Evolutionary conservation across 2,797 vertebrate genomes (phyloP).

Genomic region (Hybognathus amarus): DNA sequence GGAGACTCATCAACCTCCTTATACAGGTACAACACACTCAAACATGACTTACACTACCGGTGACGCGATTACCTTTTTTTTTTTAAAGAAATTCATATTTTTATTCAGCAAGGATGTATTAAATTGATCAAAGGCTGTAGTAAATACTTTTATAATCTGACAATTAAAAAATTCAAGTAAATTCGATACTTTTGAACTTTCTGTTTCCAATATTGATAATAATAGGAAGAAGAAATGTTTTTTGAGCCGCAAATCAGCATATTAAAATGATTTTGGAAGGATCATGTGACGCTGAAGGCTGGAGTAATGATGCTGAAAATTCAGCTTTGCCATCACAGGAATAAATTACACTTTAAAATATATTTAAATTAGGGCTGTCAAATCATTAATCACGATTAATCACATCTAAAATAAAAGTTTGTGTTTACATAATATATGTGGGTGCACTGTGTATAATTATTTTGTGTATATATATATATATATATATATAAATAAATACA

Average conservation of each 20-base stretch:
- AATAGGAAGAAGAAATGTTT: background rate
- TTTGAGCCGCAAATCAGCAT: background rate
- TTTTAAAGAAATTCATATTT: background rate
- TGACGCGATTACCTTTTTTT: background rate
- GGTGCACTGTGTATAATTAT: too few relatives aligned
- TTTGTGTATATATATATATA: too few relatives aligned
- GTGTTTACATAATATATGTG: too few relatives aligned
- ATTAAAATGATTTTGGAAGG: background rate
- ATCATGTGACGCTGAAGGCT: background rate
- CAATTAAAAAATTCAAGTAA: background rate
- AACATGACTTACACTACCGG: background rate
- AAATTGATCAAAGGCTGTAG: background rate
- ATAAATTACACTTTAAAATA: background rate
- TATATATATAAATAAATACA: too few relatives aligned
- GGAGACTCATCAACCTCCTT: slow-evolving; percentile 93
- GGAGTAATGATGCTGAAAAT: background rate
- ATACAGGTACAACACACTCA: slow-evolving; percentile 81
- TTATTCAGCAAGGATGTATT: background rate
- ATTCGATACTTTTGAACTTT: background rate
- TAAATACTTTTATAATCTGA: background rate
- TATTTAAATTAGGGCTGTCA: too few relatives aligned
- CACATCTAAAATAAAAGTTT: too few relatives aligned
- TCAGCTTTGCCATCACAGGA: background rate
- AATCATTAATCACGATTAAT: too few relatives aligned
- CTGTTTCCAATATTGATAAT: background rate